Percentiles rank a stretch among this genome's conserved stretches.
These are phyloP conservation scores for Netelia fuscicornis DNA, from an alignment of 2,888 invertebrate genomes.

Conservation along the genomic window DNA sequence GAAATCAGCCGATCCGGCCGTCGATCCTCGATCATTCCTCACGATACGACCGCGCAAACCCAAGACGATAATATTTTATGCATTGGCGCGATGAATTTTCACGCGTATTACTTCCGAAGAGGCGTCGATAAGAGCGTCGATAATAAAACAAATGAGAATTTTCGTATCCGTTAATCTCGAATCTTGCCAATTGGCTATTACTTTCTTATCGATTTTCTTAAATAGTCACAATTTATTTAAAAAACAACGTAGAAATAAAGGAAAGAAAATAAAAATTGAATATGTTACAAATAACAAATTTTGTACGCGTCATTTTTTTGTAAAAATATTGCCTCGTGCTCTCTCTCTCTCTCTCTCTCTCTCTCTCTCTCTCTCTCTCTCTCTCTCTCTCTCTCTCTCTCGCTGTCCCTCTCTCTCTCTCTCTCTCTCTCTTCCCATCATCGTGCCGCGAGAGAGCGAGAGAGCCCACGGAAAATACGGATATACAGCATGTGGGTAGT, in stretches of 20 bases:
- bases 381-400: slow-evolving; percentile 1
- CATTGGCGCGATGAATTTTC: background rate
- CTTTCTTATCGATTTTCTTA: no score
- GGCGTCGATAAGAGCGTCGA: no score
- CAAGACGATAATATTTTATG: slow-evolving; percentile 20
- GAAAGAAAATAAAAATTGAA: background rate
- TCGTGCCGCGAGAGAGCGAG: background rate
- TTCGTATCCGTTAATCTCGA: no score
- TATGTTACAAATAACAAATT: background rate
- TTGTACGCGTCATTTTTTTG: slow-evolving; percentile 31
- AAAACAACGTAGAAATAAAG: background rate
- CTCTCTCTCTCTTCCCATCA: slow-evolving; percentile 6
- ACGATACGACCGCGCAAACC: slow-evolving; percentile 16
- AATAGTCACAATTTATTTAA: no score
- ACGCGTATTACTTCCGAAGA: background rate
- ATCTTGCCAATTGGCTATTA: no score
- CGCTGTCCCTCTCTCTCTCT: background rate
- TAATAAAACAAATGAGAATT: no score
- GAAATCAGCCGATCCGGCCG: slow-evolving; percentile 22
- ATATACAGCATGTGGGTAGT: slow-evolving; percentile 74
- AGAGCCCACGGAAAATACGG: slow-evolving; percentile 26
- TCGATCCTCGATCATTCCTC: slow-evolving; percentile 43
- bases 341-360: background rate
- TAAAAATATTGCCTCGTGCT: slow-evolving; percentile 49
- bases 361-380: slow-evolving; percentile 16